phyloP scores from a whole-genome alignment of 2,113 vertebrate species.

The Tupaia tana region DNA sequence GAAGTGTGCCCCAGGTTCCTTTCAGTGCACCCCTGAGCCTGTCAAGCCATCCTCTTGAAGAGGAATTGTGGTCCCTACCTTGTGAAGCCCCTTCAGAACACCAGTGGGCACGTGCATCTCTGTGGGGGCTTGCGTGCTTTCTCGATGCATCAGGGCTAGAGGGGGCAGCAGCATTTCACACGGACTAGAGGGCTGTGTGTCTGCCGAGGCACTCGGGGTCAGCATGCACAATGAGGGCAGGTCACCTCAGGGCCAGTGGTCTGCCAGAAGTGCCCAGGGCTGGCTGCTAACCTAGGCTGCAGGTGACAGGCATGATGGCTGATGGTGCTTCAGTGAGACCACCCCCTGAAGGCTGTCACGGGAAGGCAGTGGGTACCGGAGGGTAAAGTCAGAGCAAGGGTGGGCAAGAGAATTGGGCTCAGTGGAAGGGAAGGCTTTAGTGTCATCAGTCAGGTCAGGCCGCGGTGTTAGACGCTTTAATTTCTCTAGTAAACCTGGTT shows the following conservation, averaged over 20 bases:
- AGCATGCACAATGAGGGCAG: background rate
- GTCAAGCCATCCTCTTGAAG: background rate
- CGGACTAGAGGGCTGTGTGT: background rate
- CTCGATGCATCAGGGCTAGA: background rate
- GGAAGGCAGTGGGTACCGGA: background rate
- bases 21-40: background rate
- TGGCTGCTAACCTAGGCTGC: background rate
- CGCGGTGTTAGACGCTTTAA: background rate
- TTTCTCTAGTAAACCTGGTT: background rate
- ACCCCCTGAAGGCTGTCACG: background rate
- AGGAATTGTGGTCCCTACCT: background rate
- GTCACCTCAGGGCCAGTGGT: background rate
- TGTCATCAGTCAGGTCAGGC: background rate
- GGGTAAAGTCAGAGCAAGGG: background rate
- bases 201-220: background rate
- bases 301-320: too few species aligned
- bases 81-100: background rate
- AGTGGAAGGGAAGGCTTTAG: background rate
- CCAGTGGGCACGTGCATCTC: background rate
- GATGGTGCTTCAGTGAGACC: background rate
- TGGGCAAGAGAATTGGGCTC: background rate
- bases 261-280: too few species aligned
- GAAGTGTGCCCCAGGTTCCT: background rate
- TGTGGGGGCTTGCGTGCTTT: background rate
- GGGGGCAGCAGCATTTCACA: background rate